Evolutionary conservation across 2,113 vertebrate genomes (phyloP).

Genomic region (Montifringilla adamsi): DNA sequence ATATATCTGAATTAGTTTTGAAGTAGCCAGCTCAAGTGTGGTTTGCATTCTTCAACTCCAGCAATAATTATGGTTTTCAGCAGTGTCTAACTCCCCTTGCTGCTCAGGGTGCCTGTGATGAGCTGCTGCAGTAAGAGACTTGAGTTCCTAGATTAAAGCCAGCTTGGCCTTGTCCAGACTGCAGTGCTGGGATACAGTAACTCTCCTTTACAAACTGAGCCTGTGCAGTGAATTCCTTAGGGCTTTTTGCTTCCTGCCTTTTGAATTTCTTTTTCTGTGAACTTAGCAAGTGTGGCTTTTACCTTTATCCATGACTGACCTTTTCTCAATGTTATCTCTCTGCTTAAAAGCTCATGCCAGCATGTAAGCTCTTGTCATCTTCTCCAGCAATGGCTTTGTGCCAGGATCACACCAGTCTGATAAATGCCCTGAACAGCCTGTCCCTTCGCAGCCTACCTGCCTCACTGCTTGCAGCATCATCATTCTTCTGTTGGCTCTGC

Average conservation of each 20-base stretch:
- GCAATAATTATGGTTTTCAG: not conserved
- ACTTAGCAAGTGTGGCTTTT: not conserved
- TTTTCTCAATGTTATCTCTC: conserved; percentile 1
- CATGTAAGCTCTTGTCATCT: not conserved
- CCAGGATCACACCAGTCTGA: not conserved
- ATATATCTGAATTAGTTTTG: not conserved
- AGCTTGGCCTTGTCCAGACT: not conserved
- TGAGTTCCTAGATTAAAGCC: not conserved
- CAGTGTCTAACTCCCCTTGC: not conserved
- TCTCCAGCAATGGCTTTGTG: not conserved
- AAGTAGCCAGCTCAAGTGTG: not conserved
- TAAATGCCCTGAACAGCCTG: not conserved
- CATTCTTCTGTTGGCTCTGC: not conserved
- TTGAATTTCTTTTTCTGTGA: conserved; percentile 27
- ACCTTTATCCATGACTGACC: not conserved
- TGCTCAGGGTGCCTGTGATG: not conserved
- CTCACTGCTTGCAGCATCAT: rapidly evolving
- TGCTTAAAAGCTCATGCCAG: not conserved
- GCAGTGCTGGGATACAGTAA: not conserved
- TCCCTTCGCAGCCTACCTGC: not conserved
- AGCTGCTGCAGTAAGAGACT: not conserved
- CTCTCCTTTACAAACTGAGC: not conserved
- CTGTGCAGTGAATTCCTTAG: not conserved
- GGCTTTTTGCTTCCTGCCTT: not conserved
- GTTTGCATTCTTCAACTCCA: not conserved